Percentiles rank a stretch among this genome's conserved stretches.
Evolutionary conservation across 2,113 vertebrate genomes (phyloP).

Genomic region (Otolemur garnettii): DNA sequence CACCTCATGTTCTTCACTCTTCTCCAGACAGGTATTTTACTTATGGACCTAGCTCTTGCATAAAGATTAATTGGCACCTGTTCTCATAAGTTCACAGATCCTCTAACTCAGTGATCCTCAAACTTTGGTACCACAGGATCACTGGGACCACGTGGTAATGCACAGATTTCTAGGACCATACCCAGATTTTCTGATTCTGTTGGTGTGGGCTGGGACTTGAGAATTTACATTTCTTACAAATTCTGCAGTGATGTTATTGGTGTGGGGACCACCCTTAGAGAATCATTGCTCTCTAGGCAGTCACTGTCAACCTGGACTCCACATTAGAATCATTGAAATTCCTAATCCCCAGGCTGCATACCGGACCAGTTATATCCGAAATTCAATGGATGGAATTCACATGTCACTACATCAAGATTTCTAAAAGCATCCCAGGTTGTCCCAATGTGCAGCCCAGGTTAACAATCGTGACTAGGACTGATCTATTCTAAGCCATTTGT

Average conservation of each 20-base stretch:
- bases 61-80: background rate
- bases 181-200: background rate
- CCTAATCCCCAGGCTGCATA: background rate
- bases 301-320: background rate
- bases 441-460: background rate
- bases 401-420: background rate
- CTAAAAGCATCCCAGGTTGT: background rate
- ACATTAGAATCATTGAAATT: background rate
- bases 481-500: background rate
- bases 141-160: background rate
- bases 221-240: constrained; percentile 1
- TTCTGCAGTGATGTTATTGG: background rate
- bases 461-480: background rate
- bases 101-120: background rate
- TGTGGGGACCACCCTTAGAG: background rate
- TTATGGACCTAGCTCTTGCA: background rate
- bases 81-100: background rate
- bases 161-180: background rate
- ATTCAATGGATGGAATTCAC: background rate
- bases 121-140: background rate
- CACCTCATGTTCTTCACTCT: background rate
- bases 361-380: background rate
- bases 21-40: background rate
- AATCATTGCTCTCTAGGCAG: background rate
- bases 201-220: background rate